A percentile compares a stretch with the other conserved stretches of the same genome.
phyloP scores from a whole-genome alignment of 2,888 invertebrate genomes.

The Sarcophaga caerulescens region DNA sequence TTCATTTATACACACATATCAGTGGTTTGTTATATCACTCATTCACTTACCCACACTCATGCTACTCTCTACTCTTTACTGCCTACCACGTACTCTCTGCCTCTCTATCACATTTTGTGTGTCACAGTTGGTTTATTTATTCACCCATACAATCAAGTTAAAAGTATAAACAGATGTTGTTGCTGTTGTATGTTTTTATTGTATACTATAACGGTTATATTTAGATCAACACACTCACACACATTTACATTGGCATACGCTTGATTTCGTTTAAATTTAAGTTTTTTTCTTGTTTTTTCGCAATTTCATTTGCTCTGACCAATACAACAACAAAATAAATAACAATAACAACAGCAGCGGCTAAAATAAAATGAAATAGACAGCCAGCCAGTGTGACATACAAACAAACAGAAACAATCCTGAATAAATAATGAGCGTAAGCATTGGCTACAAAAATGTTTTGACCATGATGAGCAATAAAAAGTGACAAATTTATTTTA shows the following conservation, averaged over 20 bases:
- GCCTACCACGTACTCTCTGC: too few species aligned
- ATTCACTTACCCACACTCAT: not conserved
- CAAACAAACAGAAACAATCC: constrained; percentile 34
- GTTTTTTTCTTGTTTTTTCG: not conserved
- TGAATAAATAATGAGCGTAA: constrained; percentile 65
- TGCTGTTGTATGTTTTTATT: constrained; percentile 21
- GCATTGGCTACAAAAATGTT: constrained; percentile 52
- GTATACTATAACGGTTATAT: constrained; percentile 6
- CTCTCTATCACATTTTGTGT: too few species aligned
- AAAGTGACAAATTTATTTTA: constrained; percentile 63
- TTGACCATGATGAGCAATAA: constrained; percentile 64
- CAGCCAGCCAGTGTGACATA: not conserved
- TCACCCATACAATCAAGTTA: constrained; percentile 24
- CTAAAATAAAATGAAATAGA: constrained; percentile 13
- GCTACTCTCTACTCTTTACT: too few species aligned
- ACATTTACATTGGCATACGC: constrained; percentile 26
- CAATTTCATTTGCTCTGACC: constrained; percentile 44
- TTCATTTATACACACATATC: constrained; percentile 41
- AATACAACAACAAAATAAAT: constrained; percentile 21
- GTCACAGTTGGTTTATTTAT: not conserved
- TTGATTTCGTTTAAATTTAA: too few species aligned
- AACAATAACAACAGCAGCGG: constrained; percentile 31
- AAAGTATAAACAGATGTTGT: constrained; percentile 40
- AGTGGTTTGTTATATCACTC: constrained; percentile 35
- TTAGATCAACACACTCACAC: not conserved